A percentile compares a stretch with the other conserved stretches of the same genome.
These are phyloP conservation scores for Apamea epomidion DNA, from an alignment of 2,888 invertebrate species.

Conservation along the genomic window DNA sequence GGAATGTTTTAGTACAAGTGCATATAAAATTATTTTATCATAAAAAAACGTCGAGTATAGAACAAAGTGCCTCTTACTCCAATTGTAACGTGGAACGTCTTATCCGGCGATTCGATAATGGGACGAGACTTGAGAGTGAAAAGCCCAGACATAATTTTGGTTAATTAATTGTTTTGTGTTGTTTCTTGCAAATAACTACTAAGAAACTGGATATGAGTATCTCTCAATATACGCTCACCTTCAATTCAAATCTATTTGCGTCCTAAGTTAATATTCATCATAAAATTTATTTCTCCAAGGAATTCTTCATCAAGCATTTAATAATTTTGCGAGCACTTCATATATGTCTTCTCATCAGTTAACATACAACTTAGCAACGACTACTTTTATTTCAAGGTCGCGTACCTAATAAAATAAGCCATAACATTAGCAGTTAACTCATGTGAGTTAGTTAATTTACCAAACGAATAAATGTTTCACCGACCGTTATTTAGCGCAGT, in stretches of 20 bases:
- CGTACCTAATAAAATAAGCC: conserved; percentile 1
- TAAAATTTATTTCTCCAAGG: background rate
- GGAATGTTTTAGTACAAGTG: background rate
- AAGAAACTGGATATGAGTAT: background rate
- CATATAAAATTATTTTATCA: background rate
- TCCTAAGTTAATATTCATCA: background rate
- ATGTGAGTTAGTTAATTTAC: conserved; percentile 6
- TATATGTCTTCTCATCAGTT: background rate
- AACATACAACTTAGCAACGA: background rate
- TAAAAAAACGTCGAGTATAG: background rate
- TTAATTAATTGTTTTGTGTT: background rate
- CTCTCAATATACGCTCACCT: background rate
- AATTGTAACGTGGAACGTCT: background rate
- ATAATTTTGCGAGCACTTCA: background rate
- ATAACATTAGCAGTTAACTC: conserved; percentile 14
- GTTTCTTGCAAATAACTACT: background rate
- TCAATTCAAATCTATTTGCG: background rate
- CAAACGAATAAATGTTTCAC: conserved; percentile 25
- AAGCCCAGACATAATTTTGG: background rate
- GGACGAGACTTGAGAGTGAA: background rate
- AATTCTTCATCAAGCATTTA: background rate
- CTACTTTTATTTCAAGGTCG: conserved; percentile 3
- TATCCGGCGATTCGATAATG: background rate
- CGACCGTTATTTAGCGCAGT: conserved; percentile 13
- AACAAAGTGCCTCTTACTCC: background rate